These are phyloP conservation scores for Iselma pallidipennis DNA, from an alignment of 2,888 invertebrate genomes.

Conservation along the genomic window DNA sequence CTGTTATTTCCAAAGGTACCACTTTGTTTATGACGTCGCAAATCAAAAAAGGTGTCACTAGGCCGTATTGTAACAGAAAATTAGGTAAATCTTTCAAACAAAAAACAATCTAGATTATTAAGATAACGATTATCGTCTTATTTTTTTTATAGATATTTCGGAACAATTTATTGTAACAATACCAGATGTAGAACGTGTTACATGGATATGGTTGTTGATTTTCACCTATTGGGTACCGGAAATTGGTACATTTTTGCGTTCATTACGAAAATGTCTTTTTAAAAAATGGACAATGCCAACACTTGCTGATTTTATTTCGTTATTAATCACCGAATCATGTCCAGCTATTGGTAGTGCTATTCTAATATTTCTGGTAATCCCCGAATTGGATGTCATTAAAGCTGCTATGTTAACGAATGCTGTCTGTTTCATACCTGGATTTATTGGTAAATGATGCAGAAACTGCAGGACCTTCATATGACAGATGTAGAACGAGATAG, in stretches of 20 bases:
- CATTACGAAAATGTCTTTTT: slow-evolving; percentile 72
- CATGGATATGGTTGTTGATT: slow-evolving; percentile 81
- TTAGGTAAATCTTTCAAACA: slow-evolving; percentile 47
- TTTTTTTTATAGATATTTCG: not conserved
- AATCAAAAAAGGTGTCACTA: slow-evolving; percentile 60
- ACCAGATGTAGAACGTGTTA: slow-evolving; percentile 66
- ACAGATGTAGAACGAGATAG: too few species aligned
- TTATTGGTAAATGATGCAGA: slow-evolving; percentile 68
- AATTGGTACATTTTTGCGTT: slow-evolving; percentile 70
- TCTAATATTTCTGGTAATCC: slow-evolving; percentile 75
- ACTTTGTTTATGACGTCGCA: slow-evolving; percentile 76
- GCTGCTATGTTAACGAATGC: slow-evolving; percentile 85
- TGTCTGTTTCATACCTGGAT: slow-evolving; percentile 74
- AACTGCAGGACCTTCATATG: too few species aligned
- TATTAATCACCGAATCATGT: slow-evolving; percentile 74
- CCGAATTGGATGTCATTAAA: slow-evolving; percentile 78
- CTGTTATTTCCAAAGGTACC: slow-evolving; percentile 74
- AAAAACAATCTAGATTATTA: not conserved
- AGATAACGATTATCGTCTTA: not conserved
- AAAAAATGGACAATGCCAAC: slow-evolving; percentile 68
- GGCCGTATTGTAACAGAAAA: slow-evolving; percentile 64
- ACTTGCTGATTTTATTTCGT: slow-evolving; percentile 60
- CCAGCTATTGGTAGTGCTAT: slow-evolving; percentile 78
- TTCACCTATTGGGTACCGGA: slow-evolving; percentile 80
- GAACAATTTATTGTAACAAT: slow-evolving; percentile 64